Evolutionary conservation across 2,888 invertebrate species (phyloP).

Genomic region (Rotaria magnacalcarata): DNA sequence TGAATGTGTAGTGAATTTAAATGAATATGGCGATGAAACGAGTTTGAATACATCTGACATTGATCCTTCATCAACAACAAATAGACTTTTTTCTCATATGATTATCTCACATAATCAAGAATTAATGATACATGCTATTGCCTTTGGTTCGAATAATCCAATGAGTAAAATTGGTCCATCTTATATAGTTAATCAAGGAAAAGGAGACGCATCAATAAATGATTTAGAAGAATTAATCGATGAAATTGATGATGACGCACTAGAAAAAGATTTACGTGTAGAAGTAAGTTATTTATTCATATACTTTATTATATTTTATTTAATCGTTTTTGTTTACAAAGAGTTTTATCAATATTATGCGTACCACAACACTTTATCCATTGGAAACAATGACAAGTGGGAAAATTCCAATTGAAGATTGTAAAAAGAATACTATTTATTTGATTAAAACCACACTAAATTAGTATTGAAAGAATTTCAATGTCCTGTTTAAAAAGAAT

Average conservation of each 20-base stretch:
- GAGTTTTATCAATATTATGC: slow-evolving; percentile 24
- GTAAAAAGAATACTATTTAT: neutral
- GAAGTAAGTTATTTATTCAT: neutral
- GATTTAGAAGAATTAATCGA: slow-evolving; percentile 27
- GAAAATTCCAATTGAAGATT: slow-evolving; percentile 36
- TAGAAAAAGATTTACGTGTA: slow-evolving; percentile 38
- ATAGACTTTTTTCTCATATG: slow-evolving; percentile 27
- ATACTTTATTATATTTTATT: neutral
- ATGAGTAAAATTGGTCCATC: slow-evolving; percentile 21
- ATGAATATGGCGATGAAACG: neutral
- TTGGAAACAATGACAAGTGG: neutral
- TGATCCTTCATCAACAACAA: neutral
- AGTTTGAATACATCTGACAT: neutral
- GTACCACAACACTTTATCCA: slow-evolving; percentile 36
- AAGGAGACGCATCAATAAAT: neutral
- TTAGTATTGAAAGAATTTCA: too few species aligned
- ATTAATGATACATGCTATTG: neutral
- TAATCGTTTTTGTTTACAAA: neutral
- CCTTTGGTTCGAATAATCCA: slow-evolving; percentile 16
- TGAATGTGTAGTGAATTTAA: slow-evolving; percentile 20
- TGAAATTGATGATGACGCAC: slow-evolving; percentile 10
- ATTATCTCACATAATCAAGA: slow-evolving; percentile 32
- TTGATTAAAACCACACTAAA: neutral
- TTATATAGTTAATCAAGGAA: neutral
- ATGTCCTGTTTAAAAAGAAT: too few species aligned